Base-by-base conservation (phyloP, 2,888 invertebrate genomes). In the Oxytorus armatus region DNA sequence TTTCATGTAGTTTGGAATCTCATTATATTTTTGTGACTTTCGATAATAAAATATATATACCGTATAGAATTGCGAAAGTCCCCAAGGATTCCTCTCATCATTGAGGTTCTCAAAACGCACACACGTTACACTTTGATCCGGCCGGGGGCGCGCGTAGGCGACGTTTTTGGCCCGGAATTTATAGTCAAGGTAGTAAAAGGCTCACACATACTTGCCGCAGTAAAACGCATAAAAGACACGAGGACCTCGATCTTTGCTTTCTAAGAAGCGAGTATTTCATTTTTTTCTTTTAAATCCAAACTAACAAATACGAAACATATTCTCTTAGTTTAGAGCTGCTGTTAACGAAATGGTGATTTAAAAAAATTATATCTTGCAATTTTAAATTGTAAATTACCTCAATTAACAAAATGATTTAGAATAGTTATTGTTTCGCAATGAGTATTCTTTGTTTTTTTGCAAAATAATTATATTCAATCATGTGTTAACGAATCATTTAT, bases 141-240 rank as follows among this genome's bases (percentile, higher is more conserved):
- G 21, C n/a, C 42, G 66, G 36, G 49, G 53, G 49, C 55, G 63
- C 61, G 75, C 55, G 82, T 82, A 68, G 82, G 79, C 82, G 76
- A 73, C 44, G 69, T 73, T 79, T 82, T 82, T 73, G 79, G 79
- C 69, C 69, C 68, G 79, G 72, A 78, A 79, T 82, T 82, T 73
- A 66, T 66, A 70, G 74, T 75, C 75, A 59, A 44, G 66, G 66
- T 55, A 33, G 72, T 72, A 75, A 79, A 79, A 74, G 69, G 55
- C 44, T 42, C 29, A 10, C 18, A 16, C 29, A n/a, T n/a, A 44
- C 42, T 29, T 42, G 57, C 70, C 14, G 14, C 1, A 39, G 55
- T 23, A 57, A 61, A 49, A 61, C 51, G 5, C 57, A 33, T 42
- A 33, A 72, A 61, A 61, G 21, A 70, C 16, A 59, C 42, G 55